Base-by-base conservation (phyloP, 92 coral and sea anemone species). In the Hydrozoanthus gracilis region DNA sequence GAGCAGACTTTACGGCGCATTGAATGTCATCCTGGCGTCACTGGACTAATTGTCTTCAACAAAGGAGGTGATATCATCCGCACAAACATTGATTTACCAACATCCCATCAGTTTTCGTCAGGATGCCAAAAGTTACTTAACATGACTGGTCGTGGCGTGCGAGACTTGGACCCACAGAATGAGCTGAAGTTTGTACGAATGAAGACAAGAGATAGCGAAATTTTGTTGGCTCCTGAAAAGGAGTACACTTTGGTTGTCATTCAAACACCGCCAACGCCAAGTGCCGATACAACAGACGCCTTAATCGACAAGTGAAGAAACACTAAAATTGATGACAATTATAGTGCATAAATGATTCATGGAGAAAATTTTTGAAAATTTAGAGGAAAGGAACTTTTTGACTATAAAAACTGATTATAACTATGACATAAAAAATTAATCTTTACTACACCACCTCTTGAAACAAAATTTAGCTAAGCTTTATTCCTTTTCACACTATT, bases 151-250 rank as follows among this genome's bases (percentile, higher is more conserved):
- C 80, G 84, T 17, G 90, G 88, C 4, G 94, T 93, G 65, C 89
- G 96, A 47, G 93, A 93, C 47, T 72, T 91, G 83, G 94, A 93
- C 71, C 96, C 96, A 4, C 86, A 86, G 78, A 92, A 93, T 65
- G 93, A 93, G 16, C 88, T 93, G 83, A 82, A 84, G 76, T 92
- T 88, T 9, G 78, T 93, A 44, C 83, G 94, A 79, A 83, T 93
- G 90, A 90, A 94, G 9, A 93, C 93, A 51, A 76, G 52, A 18
- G 74, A 73, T 8, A 91, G 89, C 79, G 96, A 93, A 84, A 85
- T 93, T 17, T 87, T 93, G 87, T 85, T 93, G n/a, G 96, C 93
- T 0, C 94, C 96, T 3, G 87, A 90, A 6, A 51, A 84, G 5
- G 93, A 84, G 6, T 89, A 88, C 4, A 68, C 86, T 10, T 80